Evolutionary conservation across 2,113 vertebrate species (phyloP).

Genomic region (Coptodon rendalli): DNA sequence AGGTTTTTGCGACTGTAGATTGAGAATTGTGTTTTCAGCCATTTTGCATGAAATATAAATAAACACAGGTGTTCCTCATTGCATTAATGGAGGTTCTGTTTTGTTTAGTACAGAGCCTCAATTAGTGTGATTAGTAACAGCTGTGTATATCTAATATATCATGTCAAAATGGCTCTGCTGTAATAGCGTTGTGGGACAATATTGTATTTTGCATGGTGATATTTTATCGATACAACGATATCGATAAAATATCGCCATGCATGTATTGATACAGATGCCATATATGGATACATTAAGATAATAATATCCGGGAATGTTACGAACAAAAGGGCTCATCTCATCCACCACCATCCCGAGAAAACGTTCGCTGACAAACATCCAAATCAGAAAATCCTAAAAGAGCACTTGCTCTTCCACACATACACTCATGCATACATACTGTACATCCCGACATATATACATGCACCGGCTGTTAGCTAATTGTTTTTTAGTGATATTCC

Average conservation of each 20-base stretch:
- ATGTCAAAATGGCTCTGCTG: rapidly evolving
- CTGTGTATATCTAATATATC: background rate
- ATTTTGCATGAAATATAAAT: background rate
- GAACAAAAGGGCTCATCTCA: rapidly evolving
- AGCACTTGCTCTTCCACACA: background rate
- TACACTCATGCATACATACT: background rate
- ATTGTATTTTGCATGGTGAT: background rate
- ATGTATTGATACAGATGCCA: background rate
- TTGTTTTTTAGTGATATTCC: background rate
- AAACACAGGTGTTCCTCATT: background rate
- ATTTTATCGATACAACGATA: background rate
- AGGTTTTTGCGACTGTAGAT: background rate
- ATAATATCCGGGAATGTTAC: background rate
- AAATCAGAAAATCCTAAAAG: background rate
- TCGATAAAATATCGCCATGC: rapidly evolving
- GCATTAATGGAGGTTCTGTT: background rate
- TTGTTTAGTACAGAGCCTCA: background rate
- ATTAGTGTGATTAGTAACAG: background rate
- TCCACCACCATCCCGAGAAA: background rate
- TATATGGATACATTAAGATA: background rate
- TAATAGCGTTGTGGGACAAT: background rate
- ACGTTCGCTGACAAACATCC: background rate
- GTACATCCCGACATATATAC: background rate
- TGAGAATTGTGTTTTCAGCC: background rate
- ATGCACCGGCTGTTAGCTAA: rapidly evolving